Base-by-base conservation (phyloP, 2,113 vertebrate species). In the Upupa epops region DNA sequence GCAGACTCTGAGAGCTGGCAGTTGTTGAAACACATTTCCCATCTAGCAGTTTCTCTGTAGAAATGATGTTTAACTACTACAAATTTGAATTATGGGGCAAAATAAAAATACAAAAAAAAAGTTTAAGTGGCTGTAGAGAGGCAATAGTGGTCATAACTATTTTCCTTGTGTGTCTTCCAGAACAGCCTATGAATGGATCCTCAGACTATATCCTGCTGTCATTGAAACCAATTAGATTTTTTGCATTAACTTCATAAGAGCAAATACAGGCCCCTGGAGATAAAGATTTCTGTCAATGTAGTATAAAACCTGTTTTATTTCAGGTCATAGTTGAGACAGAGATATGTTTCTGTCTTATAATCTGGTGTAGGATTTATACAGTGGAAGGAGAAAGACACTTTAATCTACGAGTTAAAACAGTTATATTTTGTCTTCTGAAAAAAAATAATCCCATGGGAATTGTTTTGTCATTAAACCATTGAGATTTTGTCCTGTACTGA, bases 271-370 rank as follows among this genome's bases (percentile, higher is more conserved):
- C 77, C 90, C 17, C 73, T 84, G 46, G 83, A 93, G 80, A 95
- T 86, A 58, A 90, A 93, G 84, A 90, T 83, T 93, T 94, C 92
- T 96, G 94, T 94, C 96, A 95, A 88, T 94, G 88, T 73, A 64
- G 89, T 56, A 80, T 71, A 89, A 89, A 94, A 92, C 24, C 71
- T 76, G 78, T 92, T 94, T 93, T 46, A 66, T 94, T 96, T 92
- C 82, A 84, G 76, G 54, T 73, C 52, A 6, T 92, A 94, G 80
- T 86, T 72, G 60, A 92, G 91, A 89, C 65, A 91, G 64, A 70
- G 52, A 86, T 66, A 86, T 34, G 63, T 77, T 81, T 84, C 70
- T 76, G 58, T 94, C 86, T 90, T 86, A 60, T 91, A 93, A 88
- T 94, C 83, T 81, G 69, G 76, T 80, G 65, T 81, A 90, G 83